A percentile compares a stretch with the other conserved stretches of the same genome.
These are phyloP conservation scores for Cichlasoma orientale DNA, from an alignment of 2,797 vertebrate species.

Conservation along the genomic window DNA sequence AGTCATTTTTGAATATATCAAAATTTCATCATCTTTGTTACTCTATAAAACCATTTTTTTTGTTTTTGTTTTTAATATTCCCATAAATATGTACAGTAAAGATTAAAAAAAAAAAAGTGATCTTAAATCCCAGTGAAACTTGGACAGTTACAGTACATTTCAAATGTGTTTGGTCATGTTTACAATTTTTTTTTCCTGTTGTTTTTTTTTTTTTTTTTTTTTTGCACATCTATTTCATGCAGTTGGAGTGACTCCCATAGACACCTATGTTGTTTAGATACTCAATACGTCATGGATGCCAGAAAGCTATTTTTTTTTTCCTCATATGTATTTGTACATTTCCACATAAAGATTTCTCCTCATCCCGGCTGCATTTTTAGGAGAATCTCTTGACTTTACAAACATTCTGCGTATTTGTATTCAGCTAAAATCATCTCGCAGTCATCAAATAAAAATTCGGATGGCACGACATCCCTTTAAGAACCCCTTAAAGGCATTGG, in stretches of 20 bases:
- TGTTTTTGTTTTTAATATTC: conserved; percentile 64
- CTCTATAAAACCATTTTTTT: conserved; percentile 80
- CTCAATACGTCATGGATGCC: conserved; percentile 69
- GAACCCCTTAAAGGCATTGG: conserved; percentile 82
- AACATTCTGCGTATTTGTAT: conserved; percentile 73
- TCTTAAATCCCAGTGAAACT: conserved; percentile 72
- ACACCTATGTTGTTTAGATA: conserved; percentile 75
- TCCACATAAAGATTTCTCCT: conserved; percentile 63
- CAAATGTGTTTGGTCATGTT: conserved; percentile 78
- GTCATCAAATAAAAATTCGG: conserved; percentile 66
- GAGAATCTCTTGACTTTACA: conserved; percentile 68
- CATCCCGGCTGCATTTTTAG: conserved; percentile 44
- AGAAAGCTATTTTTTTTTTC: conserved; percentile 40
- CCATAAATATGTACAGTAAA: conserved; percentile 82
- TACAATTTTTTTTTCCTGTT: conserved; percentile 68
- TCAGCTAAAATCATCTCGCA: conserved; percentile 54
- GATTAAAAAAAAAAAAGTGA: conserved; percentile 73
- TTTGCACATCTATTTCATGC: conserved; percentile 76
- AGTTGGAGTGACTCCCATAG: conserved; percentile 68
- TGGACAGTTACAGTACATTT: conserved; percentile 74
- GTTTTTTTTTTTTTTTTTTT: conserved; percentile 18
- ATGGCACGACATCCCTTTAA: conserved; percentile 78
- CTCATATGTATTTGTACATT: conserved; percentile 58
- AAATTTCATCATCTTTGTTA: conserved; percentile 79
- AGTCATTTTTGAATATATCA: conserved; percentile 79